Evolutionary conservation across 92 coral and sea anemone species (phyloP), one percentile per base, ranked within the genome.

Genomic region (Porites lobata): DNA sequence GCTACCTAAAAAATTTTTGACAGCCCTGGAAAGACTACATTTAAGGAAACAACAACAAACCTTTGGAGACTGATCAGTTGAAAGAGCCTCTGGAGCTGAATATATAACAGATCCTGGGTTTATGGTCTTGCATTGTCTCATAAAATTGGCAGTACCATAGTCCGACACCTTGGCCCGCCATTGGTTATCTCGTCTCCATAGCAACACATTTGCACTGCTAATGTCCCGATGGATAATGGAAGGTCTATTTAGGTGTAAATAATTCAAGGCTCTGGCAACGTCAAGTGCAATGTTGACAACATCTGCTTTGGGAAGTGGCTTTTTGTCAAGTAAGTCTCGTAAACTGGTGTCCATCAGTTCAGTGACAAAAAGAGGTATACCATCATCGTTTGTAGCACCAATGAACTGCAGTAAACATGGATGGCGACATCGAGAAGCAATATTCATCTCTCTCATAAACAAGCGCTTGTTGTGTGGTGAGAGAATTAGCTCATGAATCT

Each of bases 151-250:
- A 3, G 99, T 95, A 21, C 99, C 99, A 71, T 97, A 95, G 75
- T 97, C 99, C 8, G 98, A 96, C 73, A 97, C 94, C 87, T 97
- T 97, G 1, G 98, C 99, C 1, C 93, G 94, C 97, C 98, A 97
- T 51, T 88, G 79, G 18, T 92, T 92, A 47, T 92, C 99, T 50
- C 94, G 98, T 83, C 91, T 86, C 98, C 98, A 95, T 62, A 97
- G 95, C 91, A 97, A 84, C 88, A 97, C 99, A 65, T 97, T 97
- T 50, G 99, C 96, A 75, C 98, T 96, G 91, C 98, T 97, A 18
- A 97, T 80, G 68, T 97, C 99, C 51, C 98, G 95, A 90, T 97
- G 99, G 18, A 97, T 96, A 57, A 97, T 97, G 78, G 99, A 96
- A 64, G 99, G 99, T 57, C 87, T 92, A 88, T 92, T 94, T 67